phyloP scores from a whole-genome alignment of 2,113 vertebrate species.

The Boulengeromyrus knoepffleri region DNA sequence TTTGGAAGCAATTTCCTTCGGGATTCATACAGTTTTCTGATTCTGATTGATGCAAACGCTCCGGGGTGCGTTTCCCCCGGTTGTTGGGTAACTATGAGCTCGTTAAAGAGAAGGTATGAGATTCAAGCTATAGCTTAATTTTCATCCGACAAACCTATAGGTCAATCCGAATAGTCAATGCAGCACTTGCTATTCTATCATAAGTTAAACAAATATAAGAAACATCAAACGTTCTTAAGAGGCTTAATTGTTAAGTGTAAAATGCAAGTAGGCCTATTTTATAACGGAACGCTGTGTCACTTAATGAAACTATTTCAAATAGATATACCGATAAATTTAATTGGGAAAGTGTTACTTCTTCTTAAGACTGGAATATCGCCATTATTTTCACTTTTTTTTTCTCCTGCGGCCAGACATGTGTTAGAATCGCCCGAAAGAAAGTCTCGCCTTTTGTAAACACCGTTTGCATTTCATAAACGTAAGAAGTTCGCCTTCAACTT shows the following conservation, averaged over 20 bases:
- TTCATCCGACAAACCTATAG: background rate
- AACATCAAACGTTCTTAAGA: background rate
- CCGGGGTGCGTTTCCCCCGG: background rate
- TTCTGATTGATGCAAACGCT: background rate
- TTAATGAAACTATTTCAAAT: background rate
- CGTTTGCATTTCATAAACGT: slow-evolving; percentile 23
- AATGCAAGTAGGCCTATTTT: background rate
- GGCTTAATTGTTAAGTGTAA: background rate
- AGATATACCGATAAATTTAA: background rate
- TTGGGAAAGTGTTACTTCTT: background rate
- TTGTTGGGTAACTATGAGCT: background rate
- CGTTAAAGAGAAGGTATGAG: background rate
- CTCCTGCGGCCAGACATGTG: background rate
- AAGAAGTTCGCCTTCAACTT: slow-evolving; percentile 37
- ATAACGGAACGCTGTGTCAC: background rate
- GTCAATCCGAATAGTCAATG: background rate
- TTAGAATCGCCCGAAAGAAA: background rate
- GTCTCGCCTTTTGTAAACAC: background rate
- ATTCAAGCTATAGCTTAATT: background rate
- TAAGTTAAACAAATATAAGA: background rate
- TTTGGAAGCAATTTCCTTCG: too few species aligned
- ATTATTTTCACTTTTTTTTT: background rate
- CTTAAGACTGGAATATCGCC: background rate
- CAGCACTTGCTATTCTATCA: background rate
- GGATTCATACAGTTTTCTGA: too few species aligned